Evolutionary conservation across 2,888 invertebrate species (phyloP).

Genomic region (Subacronicta megacephala): DNA sequence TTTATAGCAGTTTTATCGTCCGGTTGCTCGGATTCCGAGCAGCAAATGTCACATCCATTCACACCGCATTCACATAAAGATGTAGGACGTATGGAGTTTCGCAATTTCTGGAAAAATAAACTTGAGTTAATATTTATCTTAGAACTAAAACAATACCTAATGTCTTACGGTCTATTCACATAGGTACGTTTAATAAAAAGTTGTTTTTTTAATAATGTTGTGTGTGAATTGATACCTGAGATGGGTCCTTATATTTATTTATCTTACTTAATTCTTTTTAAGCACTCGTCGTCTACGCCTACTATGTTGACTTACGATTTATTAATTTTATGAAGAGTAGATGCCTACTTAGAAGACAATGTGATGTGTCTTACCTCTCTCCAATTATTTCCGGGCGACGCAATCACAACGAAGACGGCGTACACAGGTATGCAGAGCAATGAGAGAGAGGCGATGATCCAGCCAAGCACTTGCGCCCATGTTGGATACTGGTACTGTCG

Average conservation of each 20-base stretch:
- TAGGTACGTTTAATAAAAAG: slow-evolving; percentile 16
- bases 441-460: slow-evolving; percentile 95
- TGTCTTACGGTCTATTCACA: slow-evolving; percentile 6
- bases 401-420: slow-evolving; percentile 92
- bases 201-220: slow-evolving; percentile 25
- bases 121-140: slow-evolving; percentile 36
- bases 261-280: too few species aligned
- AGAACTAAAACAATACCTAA: slow-evolving; percentile 19
- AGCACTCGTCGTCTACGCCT: too few species aligned
- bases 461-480: slow-evolving; percentile 96
- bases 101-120: slow-evolving; percentile 92
- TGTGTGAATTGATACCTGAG: too few species aligned
- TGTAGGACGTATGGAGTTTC: slow-evolving; percentile 93
- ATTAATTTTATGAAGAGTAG: too few species aligned
- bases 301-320: too few species aligned
- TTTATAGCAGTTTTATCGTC: slow-evolving; percentile 83
- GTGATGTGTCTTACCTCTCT: slow-evolving; percentile 90
- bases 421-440: slow-evolving; percentile 96
- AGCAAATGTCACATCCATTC: slow-evolving; percentile 92
- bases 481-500: slow-evolving; percentile 95
- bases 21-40: slow-evolving; percentile 81
- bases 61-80: slow-evolving; percentile 93
- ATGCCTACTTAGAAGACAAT: too few species aligned
- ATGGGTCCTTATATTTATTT: too few species aligned
- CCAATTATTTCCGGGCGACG: slow-evolving; percentile 92